Percentiles rank a stretch among this genome's conserved stretches.
Conservation (phyloP, 2,113 vertebrate species). For the Orcinus orca region DNA sequence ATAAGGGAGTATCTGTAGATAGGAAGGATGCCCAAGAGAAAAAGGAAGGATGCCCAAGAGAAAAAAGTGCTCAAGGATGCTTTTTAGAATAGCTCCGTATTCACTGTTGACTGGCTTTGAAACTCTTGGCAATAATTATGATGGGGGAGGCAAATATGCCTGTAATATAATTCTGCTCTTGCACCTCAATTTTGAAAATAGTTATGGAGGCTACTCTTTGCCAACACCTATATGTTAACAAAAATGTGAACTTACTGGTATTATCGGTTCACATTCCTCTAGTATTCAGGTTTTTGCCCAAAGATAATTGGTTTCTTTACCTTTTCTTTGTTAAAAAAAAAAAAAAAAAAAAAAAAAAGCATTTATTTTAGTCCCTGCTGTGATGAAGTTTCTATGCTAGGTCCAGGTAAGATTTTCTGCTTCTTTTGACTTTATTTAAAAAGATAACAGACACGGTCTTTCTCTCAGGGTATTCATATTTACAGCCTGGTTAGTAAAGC, state of each 20-base stretch:
- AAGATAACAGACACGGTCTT: neutral
- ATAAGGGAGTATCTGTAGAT: neutral
- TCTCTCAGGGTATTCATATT: neutral
- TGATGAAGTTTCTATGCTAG: neutral
- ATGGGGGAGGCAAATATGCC: neutral
- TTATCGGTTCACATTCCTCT: neutral
- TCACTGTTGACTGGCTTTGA: slow-evolving; percentile 23
- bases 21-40: neutral
- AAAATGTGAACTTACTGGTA: neutral
- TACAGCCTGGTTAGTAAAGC: neutral
- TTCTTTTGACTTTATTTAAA: slow-evolving; percentile 34
- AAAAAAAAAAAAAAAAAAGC: neutral
- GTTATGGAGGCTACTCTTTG: neutral
- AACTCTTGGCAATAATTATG: neutral
- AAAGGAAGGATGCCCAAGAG: neutral
- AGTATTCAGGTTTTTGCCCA: neutral
- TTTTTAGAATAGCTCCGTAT: neutral
- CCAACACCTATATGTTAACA: neutral
- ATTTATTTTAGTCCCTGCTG: slow-evolving; percentile 14
- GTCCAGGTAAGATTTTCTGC: neutral
- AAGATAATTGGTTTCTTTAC: slow-evolving; percentile 7
- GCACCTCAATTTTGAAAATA: neutral
- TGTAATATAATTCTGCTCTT: neutral
- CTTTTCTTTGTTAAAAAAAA: neutral
- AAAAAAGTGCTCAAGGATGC: neutral